These are phyloP conservation scores for Heliconius himera DNA, from an alignment of 1,140 invertebrate genomes.

Conservation along the genomic window DNA sequence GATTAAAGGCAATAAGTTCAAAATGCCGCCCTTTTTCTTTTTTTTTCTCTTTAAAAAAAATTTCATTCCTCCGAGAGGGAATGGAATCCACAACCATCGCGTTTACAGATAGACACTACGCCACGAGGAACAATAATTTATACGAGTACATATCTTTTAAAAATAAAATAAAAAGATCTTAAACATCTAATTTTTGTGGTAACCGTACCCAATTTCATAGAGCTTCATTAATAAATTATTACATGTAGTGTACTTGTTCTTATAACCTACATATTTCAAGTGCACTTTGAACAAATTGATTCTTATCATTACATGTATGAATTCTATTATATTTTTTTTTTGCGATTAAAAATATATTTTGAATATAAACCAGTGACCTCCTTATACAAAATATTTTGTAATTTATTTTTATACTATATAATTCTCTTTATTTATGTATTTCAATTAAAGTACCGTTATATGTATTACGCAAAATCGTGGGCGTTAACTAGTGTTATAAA, in stretches of 20 bases:
- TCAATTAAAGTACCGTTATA: not conserved
- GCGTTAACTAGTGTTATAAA: not conserved
- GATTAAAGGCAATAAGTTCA: no score
- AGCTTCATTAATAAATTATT: constrained; percentile 11
- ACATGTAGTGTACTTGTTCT: constrained; percentile 3
- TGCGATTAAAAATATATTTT: not conserved
- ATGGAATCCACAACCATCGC: no score
- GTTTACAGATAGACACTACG: no score
- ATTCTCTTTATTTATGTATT: not conserved
- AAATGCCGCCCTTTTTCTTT: no score
- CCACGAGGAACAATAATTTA: no score
- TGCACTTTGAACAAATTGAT: not conserved
- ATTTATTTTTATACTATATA: not conserved
- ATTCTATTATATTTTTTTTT: no score
- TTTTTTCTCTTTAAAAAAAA: no score
- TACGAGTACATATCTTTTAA: no score
- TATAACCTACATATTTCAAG: constrained; percentile 13
- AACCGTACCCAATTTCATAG: not conserved
- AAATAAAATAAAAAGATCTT: not conserved
- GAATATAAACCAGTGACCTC: not conserved
- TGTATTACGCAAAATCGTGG: not conserved
- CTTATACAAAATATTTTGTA: not conserved
- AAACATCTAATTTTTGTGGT: not conserved
- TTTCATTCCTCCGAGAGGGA: no score
- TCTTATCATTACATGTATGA: not conserved